phyloP scores from a whole-genome alignment of 2,888 invertebrate genomes.

The Liopterus haemorrhoidalis region DNA sequence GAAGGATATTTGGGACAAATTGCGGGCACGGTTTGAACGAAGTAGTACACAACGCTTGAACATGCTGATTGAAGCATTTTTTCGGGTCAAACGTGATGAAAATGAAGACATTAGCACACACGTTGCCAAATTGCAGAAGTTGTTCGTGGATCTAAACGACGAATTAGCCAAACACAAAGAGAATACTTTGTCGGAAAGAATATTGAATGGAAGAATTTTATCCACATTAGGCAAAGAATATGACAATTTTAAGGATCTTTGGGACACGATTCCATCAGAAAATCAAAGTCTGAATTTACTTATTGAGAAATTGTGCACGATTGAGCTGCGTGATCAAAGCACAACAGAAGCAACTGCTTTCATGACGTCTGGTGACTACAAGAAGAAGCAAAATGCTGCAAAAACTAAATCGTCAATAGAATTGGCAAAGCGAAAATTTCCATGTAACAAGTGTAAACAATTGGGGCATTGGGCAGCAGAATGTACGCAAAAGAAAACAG shows the following conservation, averaged over 20 bases:
- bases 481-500: no score
- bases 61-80: constrained; percentile 14
- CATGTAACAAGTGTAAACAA: no score
- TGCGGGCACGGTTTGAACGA: constrained; percentile 10
- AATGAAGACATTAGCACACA: constrained; percentile 15
- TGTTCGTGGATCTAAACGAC: constrained; percentile 18
- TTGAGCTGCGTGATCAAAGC: no score
- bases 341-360: no score
- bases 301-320: constrained; percentile 17
- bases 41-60: constrained; percentile 14
- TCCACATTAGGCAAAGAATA: constrained; percentile 16
- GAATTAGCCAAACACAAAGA: constrained; percentile 15
- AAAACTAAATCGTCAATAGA: no score
- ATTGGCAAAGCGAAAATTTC: no score
- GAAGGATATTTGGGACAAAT: constrained; percentile 15
- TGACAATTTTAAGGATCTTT: constrained; percentile 17
- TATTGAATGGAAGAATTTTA: constrained; percentile 19
- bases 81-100: constrained; percentile 12
- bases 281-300: constrained; percentile 16
- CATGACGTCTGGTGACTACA: no score
- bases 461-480: no score
- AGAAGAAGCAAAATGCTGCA: no score
- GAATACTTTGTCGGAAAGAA: constrained; percentile 14
- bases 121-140: constrained; percentile 17
- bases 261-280: constrained; percentile 13